Evolutionary conservation across 2,113 vertebrate genomes (phyloP).

Genomic region (Carlito syrichta): DNA sequence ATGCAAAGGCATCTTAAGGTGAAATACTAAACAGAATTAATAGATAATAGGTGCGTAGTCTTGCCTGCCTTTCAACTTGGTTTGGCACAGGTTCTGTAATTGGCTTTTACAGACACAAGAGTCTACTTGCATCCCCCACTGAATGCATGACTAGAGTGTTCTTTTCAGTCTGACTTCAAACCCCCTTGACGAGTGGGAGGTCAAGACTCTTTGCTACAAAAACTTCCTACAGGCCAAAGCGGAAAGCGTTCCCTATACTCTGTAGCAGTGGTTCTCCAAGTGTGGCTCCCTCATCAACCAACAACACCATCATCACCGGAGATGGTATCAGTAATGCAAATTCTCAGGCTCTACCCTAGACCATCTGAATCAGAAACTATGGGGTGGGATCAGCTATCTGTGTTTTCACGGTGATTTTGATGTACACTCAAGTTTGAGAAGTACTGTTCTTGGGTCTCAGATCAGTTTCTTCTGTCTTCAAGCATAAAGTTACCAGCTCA

Average conservation of each 20-base stretch:
- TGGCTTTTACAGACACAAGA: too few relatives aligned
- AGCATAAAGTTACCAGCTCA: background rate
- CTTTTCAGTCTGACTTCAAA: background rate
- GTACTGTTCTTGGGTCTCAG: background rate
- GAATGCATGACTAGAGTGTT: too few relatives aligned
- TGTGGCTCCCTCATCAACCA: background rate
- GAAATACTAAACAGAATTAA: constrained; percentile 12
- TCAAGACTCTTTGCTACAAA: background rate
- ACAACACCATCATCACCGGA: background rate
- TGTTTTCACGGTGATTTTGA: background rate
- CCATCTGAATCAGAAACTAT: background rate
- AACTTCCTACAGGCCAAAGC: background rate
- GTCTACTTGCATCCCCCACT: background rate
- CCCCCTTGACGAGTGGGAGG: background rate
- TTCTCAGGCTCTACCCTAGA: background rate
- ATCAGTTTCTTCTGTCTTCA: background rate
- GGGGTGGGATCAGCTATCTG: background rate
- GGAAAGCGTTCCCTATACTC: background rate
- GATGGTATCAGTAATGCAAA: background rate
- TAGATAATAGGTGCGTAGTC: background rate
- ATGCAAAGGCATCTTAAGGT: background rate
- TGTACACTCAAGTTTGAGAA: background rate
- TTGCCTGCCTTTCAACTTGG: background rate
- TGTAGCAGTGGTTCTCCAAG: background rate
- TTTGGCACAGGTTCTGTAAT: background rate